Conservation (phyloP, 2,797 vertebrate species). For the Gallirallus australis region DNA sequence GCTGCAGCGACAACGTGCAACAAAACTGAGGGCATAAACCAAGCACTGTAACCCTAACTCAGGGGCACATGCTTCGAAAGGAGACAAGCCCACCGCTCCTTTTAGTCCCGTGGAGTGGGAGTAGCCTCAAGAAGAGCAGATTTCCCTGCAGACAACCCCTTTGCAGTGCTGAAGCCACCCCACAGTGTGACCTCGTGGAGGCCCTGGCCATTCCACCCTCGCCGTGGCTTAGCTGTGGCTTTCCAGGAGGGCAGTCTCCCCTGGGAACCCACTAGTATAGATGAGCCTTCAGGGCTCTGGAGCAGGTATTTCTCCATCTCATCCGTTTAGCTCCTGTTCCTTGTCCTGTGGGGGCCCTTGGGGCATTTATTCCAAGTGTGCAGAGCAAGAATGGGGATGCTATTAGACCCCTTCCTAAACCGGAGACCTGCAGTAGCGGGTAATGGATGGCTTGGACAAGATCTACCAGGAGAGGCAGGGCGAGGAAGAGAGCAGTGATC, state of each 20-base stretch:
- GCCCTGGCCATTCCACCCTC: rapidly evolving
- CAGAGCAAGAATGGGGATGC: not conserved
- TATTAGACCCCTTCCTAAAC: not conserved
- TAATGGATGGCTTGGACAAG: not conserved
- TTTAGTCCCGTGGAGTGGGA: not conserved
- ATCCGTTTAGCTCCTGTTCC: not conserved
- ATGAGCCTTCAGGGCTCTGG: not conserved
- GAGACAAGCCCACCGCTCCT: not conserved
- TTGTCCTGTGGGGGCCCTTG: not conserved
- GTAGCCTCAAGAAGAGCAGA: not conserved
- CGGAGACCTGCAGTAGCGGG: not conserved
- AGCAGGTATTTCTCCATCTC: not conserved
- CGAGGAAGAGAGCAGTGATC: not conserved
- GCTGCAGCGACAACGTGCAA: not conserved
- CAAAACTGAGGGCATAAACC: not conserved
- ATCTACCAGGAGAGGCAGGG: not conserved
- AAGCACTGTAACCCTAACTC: not conserved
- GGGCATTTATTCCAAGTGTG: rapidly evolving
- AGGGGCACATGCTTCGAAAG: rapidly evolving
- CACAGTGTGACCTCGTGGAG: rapidly evolving
- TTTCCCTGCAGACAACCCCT: not conserved
- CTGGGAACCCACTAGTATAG: not conserved
- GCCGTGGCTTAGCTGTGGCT: not conserved
- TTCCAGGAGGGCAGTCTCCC: not conserved
- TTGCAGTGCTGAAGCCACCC: not conserved